Percentiles rank a stretch among this genome's conserved stretches.
phyloP scores from a whole-genome alignment of 1,140 invertebrate species.

The Gryllus bimaculatus region DNA sequence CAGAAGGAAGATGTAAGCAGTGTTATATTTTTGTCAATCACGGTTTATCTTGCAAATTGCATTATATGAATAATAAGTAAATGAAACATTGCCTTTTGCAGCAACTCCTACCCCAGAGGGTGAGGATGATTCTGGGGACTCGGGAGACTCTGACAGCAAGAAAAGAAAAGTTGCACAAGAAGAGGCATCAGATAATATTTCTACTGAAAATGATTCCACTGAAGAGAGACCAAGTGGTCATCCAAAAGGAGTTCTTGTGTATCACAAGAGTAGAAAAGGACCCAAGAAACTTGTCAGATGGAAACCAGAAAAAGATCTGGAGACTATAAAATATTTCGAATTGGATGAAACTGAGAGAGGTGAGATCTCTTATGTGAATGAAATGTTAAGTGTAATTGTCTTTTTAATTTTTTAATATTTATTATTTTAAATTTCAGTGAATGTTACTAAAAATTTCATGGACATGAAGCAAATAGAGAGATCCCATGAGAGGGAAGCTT shows the following conservation, averaged over 20 bases:
- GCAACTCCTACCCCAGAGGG: background rate
- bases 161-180: slow-evolving; percentile 9
- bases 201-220: slow-evolving; percentile 11
- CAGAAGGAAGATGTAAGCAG: slow-evolving; percentile 9
- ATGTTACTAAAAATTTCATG: slow-evolving; percentile 86
- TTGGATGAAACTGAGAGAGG: slow-evolving; percentile 84
- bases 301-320: slow-evolving; percentile 68
- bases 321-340: slow-evolving; percentile 79
- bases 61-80: background rate
- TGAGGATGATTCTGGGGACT: slow-evolving; percentile 1
- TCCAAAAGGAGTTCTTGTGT: slow-evolving; percentile 52
- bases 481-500: slow-evolving; percentile 69
- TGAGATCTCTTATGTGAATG: slow-evolving; percentile 25
- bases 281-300: slow-evolving; percentile 75
- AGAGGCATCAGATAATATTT: background rate
- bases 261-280: slow-evolving; percentile 54
- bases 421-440: slow-evolving; percentile 46
- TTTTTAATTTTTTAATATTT: background rate
- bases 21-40: background rate
- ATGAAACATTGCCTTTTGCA: background rate
- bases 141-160: background rate
- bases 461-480: slow-evolving; percentile 87
- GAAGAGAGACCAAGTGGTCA: background rate
- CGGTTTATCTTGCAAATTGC: background rate
- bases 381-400: background rate